Base-by-base conservation (phyloP, 1,140 invertebrate genomes). In the Drosophila sproati region DNA sequence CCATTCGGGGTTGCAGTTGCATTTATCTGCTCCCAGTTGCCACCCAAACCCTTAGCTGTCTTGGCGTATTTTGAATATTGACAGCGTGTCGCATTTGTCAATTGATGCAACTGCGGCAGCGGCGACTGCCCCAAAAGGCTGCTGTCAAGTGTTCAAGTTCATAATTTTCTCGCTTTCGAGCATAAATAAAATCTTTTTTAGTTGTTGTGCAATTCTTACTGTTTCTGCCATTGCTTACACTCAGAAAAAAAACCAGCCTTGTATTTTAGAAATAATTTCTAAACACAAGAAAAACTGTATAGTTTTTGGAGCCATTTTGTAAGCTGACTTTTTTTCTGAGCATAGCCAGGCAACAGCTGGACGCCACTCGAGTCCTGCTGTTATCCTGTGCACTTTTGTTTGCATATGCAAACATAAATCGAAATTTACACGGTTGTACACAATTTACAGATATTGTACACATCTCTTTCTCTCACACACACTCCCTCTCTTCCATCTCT, bases 61-160 rank as follows among this genome's bases (percentile, higher is more conserved):
- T 77, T 62, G 55, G 56, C 64, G 59, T 57, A 57, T 78, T 89
- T 80, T 61, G 89, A 88, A 89, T 89, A 88, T 88, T 88, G 85
- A 85, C 85, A 88, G 85, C 85, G 5, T n/a, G 39, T 43, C 39
- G 39, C 73, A 81, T 85, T 89, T 80, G 85, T 80, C 80, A 89
- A 88, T 89, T 88, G 82, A 68, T 77, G 69, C 80, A 63, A 56
- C 60, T 77, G 61, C 54, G 59, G 34, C 54, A 67, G 37, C 66
- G 50, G 66, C 35, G n/a, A 37, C 45, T 39, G 50, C 45, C 39
- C 64, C 59, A 79, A 69, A 74, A 61, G 55, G 43, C 32, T 66
- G 71, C 63, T 72, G 77, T 82, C 80, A 77, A 83, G 68, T 80
- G 81, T 76, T 37, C 20, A 20, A 77, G 81, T 76, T 75, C 78